These are phyloP conservation scores for Gallirallus australis DNA, from an alignment of 2,797 vertebrate species.

Conservation along the genomic window DNA sequence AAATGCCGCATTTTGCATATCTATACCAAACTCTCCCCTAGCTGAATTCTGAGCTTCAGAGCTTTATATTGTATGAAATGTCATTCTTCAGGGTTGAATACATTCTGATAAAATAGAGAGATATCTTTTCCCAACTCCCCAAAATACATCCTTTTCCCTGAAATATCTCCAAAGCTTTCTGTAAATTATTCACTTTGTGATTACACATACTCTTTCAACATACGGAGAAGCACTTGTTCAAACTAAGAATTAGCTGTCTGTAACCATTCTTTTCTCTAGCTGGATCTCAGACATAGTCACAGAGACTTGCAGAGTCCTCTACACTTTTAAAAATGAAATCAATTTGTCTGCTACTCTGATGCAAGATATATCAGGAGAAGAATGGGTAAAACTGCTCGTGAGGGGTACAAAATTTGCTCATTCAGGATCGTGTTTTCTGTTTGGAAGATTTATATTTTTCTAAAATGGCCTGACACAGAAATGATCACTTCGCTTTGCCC, in stretches of 20 bases:
- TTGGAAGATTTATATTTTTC: not conserved
- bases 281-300: not conserved
- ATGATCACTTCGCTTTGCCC: not conserved
- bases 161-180: not conserved
- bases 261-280: not conserved
- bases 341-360: not conserved
- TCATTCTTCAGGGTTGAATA: constrained; percentile 18
- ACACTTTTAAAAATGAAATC: not conserved
- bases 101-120: not conserved
- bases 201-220: not conserved
- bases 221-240: not conserved
- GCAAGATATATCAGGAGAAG: not conserved
- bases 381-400: not conserved
- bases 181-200: constrained; percentile 5
- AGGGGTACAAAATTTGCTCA: not conserved
- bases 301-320: not conserved
- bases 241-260: not conserved
- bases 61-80: not conserved
- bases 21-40: not conserved
- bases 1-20: constrained; percentile 20
- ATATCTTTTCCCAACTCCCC: not conserved
- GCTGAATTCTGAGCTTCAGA: not conserved
- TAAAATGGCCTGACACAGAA: not conserved
- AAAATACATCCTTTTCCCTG: not conserved
- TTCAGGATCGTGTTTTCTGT: not conserved